phyloP scores from a whole-genome alignment of 2,888 invertebrate genomes.

The Tetropium fuscum region DNA sequence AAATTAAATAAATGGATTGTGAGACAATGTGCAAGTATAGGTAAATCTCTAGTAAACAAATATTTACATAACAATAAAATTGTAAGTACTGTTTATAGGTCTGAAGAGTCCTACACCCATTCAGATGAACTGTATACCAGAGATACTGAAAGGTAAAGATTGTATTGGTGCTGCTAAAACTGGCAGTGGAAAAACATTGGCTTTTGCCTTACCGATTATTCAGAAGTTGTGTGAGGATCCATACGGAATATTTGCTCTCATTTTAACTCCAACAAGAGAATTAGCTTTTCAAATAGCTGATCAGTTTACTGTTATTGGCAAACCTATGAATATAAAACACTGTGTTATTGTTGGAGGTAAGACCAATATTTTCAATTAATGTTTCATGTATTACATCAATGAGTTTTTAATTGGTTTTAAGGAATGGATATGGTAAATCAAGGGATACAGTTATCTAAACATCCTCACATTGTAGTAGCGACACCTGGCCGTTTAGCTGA shows the following conservation, averaged over 20 bases:
- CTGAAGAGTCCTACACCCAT: conserved; percentile 84
- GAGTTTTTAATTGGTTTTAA: conserved; percentile 17
- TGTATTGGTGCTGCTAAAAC: conserved; percentile 98
- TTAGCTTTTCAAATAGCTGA: conserved; percentile 94
- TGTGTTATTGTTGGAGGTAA: conserved; percentile 86
- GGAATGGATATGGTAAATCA: conserved; percentile 94
- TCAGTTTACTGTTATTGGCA: conserved; percentile 93
- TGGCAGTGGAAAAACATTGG: conserved; percentile 98
- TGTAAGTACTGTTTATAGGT: conserved; percentile 67
- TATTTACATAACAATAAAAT: not conserved
- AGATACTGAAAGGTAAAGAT: conserved; percentile 83
- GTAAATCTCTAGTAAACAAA: conserved; percentile 63
- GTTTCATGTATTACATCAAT: not conserved
- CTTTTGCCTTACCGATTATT: conserved; percentile 95
- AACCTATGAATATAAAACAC: conserved; percentile 85
- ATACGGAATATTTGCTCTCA: conserved; percentile 93
- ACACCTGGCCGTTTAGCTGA: conserved; percentile 97
- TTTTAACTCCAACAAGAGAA: conserved; percentile 96
- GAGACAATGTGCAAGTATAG: conserved; percentile 77
- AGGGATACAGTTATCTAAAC: conserved; percentile 82
- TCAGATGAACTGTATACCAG: conserved; percentile 84
- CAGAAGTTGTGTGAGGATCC: conserved; percentile 94
- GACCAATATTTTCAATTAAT: not conserved
- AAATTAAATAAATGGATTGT: conserved; percentile 81
- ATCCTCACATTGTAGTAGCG: conserved; percentile 95